Evolutionary conservation across 2,113 vertebrate genomes (phyloP), one percentile per base, ranked within the genome.

Genomic region (Gobius niger): DNA sequence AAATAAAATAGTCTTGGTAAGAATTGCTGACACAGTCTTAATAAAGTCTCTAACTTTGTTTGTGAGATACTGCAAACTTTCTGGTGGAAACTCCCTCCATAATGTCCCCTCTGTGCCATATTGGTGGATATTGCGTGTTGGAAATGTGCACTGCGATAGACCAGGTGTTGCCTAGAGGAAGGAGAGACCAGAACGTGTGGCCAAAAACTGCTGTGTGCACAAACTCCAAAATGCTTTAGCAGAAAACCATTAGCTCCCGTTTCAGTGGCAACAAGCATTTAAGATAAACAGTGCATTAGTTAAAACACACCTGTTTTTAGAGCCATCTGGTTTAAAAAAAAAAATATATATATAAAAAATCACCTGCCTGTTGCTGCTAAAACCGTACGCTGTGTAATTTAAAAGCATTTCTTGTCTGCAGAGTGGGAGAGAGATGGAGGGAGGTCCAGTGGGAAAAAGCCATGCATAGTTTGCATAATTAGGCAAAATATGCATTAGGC

Each of bases 141-240:
- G 46, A 46, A 62, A 10, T 18, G 42, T 44, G 16, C n/a, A 51
- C 10, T 54, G 34, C 14, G 50, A 34, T 64, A 40, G 41, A 52
- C 18, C 65, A 74, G 65, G 60, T 74, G 59, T 41, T 53, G 57
- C 16, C 65, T 66, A 54, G 54, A 62, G 65, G 19, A 73, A 65
- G 57, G 52, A 16, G 9, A 34, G 8, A 11, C n/a, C 14, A 12
- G 60, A 70, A 57, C 56, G 47, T 57, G 70, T 44, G 24, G 18
- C 42, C n/a, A 66, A 50, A 66, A 64, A 64, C 68, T 70, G 54
- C 54, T 66, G 67, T 54, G 56, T 51, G 49, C 66, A 75, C 40
- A 69, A 64, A 59, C 50, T 63, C 51, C 18, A 24, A 74, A 18
- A 9, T 47, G 44, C 44, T 67, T 53, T n/a, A 53, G 49, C 12